Base-by-base conservation (phyloP, 2,797 vertebrate species). In the Sebastiscus tertius region DNA sequence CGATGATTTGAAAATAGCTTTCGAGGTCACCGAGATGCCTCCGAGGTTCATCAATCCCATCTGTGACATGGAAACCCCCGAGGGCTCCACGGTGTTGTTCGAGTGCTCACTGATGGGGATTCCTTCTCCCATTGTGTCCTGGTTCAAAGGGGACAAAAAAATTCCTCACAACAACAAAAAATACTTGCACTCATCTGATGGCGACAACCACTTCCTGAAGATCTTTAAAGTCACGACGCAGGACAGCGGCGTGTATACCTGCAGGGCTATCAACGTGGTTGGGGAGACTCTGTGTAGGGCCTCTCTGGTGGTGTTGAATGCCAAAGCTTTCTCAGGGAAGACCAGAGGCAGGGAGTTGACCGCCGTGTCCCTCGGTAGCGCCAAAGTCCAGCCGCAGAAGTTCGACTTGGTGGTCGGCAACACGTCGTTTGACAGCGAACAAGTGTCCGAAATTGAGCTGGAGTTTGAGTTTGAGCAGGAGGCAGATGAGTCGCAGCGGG, bases 11-110 rank as follows among this genome's bases (percentile, higher is more conserved):
- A 97, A 97, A 96, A 99, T 99, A 64, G 96, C 97, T 84, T 97
- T 99, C 86, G 97, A 99, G 93, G 96, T 97, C 69, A 98, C 96
- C 3, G 98, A 99, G 93, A 99, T 99, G 97, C 99, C 99, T 59
- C 99, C 99, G 4, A 95, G 97, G 22, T 99, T 99, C 67, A 96
- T 97, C 4, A 96, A 96, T 82, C 97, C 98, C 18, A 96, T 99
- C 89, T 96, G 96, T 88, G 97, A 99, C 86, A 92, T 97, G 83
- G 93, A 96, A 84, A 95, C 96, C 70, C 93, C 96, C 24, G 97
- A 98, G 93, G 96, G 96, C 52, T 96, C 94, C 27, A 96, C 96
- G 9, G 96, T 97, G 58, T 90, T 97, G 90, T 99, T 99, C 93
- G 97, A 98, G 85, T 99, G 98, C 82, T 97, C 97, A 59, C 96